A percentile compares a stretch with the other conserved stretches of the same genome.
Evolutionary conservation across 2,888 invertebrate species (phyloP).

Genomic region (Sarcophaga rosellei): DNA sequence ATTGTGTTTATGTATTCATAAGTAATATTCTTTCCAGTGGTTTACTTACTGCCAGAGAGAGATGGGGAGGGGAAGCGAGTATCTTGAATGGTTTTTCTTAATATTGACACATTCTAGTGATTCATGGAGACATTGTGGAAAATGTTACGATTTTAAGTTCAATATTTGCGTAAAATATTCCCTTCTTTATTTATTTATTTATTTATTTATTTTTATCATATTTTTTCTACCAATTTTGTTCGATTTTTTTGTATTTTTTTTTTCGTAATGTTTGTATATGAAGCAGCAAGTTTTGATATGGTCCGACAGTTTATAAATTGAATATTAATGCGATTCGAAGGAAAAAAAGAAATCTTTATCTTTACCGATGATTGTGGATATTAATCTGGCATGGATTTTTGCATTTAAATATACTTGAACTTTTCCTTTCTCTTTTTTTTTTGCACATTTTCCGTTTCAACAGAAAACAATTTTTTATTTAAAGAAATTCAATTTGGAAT

Average conservation of each 20-base stretch:
- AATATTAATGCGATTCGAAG: neutral
- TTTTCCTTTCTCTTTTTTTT: neutral
- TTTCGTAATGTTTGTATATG: neutral
- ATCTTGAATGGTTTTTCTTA: constrained; percentile 12
- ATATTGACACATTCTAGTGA: constrained; percentile 22
- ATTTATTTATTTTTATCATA: neutral
- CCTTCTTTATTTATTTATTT: neutral
- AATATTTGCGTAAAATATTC: constrained; percentile 14
- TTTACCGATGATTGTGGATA: neutral
- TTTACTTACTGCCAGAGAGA: neutral
- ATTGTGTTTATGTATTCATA: neutral
- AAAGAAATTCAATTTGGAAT: too few species aligned
- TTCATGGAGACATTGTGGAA: constrained; percentile 11
- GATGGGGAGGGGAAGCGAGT: neutral
- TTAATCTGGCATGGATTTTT: neutral
- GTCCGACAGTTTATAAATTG: neutral
- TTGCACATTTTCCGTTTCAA: neutral
- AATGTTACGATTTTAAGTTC: constrained; percentile 17
- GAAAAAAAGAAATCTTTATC: neutral
- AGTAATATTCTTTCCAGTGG: neutral
- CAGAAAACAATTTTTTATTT: neutral
- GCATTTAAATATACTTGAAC: neutral
- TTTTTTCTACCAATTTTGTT: neutral
- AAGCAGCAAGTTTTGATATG: neutral
- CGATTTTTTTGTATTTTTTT: too few species aligned